phyloP scores from a whole-genome alignment of 30 jellyfish, hydroid and myxozoan genomes.

The Hydractinia symbiolongicarpus region DNA sequence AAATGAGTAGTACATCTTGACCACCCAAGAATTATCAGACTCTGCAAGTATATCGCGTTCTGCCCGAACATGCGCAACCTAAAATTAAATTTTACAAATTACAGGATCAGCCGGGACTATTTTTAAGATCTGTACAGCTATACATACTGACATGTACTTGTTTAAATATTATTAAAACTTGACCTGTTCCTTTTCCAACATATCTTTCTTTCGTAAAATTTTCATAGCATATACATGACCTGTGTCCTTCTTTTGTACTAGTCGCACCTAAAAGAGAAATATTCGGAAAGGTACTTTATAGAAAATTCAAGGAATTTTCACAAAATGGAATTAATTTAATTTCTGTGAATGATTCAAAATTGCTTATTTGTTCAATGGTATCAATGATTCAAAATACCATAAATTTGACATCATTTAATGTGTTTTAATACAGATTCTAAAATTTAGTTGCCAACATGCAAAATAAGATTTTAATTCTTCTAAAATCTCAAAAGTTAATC shows the following conservation, averaged over 20 bases:
- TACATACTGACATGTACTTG: background rate
- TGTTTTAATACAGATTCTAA: no score
- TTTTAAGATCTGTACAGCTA: no score
- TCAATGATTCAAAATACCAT: no score
- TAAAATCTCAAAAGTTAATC: background rate
- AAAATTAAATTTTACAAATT: background rate
- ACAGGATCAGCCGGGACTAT: no score
- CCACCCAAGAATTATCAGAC: conserved; percentile 96
- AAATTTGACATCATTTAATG: no score
- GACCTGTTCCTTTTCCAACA: conserved; percentile 97
- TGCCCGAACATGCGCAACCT: conserved; percentile 99
- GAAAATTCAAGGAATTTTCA: no score
- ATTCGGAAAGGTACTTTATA: background rate
- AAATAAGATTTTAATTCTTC: no score
- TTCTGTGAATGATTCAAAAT: no score
- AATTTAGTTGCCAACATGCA: no score
- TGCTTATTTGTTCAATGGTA: no score
- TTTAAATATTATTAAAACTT: background rate
- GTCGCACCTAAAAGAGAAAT: conserved; percentile 67
- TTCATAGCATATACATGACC: conserved; percentile 99
- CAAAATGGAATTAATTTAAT: no score
- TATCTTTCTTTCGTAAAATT: conserved; percentile 88
- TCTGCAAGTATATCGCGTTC: conserved; percentile 98
- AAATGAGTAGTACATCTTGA: conserved; percentile 95
- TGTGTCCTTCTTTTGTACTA: conserved; percentile 92